Evolutionary conservation across 37 sponge, comb jelly and placozoan genomes (phyloP).

Genomic region (Haliclona indistincta): DNA sequence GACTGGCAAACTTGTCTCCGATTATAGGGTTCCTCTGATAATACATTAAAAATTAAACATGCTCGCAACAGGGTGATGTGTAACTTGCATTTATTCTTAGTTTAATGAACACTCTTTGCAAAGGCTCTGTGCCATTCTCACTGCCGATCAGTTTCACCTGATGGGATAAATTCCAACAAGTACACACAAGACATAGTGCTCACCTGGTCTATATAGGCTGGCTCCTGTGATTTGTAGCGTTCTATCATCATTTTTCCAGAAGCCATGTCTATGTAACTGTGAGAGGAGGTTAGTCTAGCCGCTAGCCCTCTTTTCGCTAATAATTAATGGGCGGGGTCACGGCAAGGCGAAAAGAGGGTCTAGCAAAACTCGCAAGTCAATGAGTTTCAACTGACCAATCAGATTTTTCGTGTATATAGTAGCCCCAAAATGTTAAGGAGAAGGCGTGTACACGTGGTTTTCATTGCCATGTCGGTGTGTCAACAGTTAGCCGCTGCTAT

Average conservation of each 20-base stretch:
- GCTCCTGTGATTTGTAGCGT: conserved; percentile 78
- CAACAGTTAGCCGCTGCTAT: no score
- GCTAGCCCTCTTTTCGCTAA: no score
- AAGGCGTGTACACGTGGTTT: no score
- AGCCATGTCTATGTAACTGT: conserved; percentile 72
- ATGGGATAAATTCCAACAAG: background rate
- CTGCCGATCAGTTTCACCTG: conserved; percentile 77
- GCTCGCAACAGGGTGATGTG: background rate
- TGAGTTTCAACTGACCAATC: no score
- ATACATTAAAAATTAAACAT: background rate
- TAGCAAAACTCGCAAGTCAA: no score
- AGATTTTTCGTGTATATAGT: no score
- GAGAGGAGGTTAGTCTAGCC: no score
- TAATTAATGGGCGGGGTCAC: no score
- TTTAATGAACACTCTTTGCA: conserved; percentile 81
- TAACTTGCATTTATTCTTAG: conserved; percentile 61
- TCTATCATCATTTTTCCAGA: conserved; percentile 43
- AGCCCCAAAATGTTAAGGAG: no score
- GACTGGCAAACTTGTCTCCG: conserved; percentile 98
- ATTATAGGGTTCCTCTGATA: conserved; percentile 87
- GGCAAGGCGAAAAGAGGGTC: no score
- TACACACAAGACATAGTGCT: background rate
- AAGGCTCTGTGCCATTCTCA: conserved; percentile 60
- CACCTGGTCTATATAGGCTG: conserved; percentile 84
- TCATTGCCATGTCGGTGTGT: no score